Evolutionary conservation across 64 coral and sea anemone genomes (phyloP), one percentile per base, ranked within the genome.

Genomic region (Actinia tenebrosa): DNA sequence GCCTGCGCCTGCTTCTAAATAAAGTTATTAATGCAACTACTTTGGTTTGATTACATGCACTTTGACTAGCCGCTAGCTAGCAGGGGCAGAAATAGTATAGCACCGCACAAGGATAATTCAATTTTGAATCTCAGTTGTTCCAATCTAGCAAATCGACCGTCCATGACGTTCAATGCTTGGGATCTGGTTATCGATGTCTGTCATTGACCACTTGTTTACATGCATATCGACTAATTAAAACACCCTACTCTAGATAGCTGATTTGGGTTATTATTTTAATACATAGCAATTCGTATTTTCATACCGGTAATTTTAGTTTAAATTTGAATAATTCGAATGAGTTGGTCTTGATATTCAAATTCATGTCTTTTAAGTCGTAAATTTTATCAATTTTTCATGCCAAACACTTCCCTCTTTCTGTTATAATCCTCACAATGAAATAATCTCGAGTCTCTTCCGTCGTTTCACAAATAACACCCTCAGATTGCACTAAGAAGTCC

Each of bases 381-480:
- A 75, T 75, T 75, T 75, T 75, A 75, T 75, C 69, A 11, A 43
- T 75, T 75, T 43, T 75, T 75, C 69, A 42, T 75, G 69, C 10
- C n/a, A 75, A 72, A 75, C 4, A 75, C 69, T 75, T 75, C 69
- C 69, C 25, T 75, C 20, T 30, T 75, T 9, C 23, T 75, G 11
- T 75, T 8, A 16, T 75, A 75, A 30, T 75, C 69, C 23, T 75
- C 8, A 14, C 69, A 75, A 27, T 75, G n/a, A 23, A 23, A 66
- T 66, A 75, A 75, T 75, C 69, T 26, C 25, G 10, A 5, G 1
- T 30, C 10, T 42, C 26, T 75, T 75, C 69, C 69, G 69, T 30
- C 25, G 13, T 13, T 25, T 75, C 26, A 75, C n/a, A 27, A 42
- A 71, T 71, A n/a, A 71, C 22, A 27, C 23, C 23, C 66, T 71